Base-by-base conservation (phyloP, 2,888 invertebrate species). In the Leptinotarsa juncta region DNA sequence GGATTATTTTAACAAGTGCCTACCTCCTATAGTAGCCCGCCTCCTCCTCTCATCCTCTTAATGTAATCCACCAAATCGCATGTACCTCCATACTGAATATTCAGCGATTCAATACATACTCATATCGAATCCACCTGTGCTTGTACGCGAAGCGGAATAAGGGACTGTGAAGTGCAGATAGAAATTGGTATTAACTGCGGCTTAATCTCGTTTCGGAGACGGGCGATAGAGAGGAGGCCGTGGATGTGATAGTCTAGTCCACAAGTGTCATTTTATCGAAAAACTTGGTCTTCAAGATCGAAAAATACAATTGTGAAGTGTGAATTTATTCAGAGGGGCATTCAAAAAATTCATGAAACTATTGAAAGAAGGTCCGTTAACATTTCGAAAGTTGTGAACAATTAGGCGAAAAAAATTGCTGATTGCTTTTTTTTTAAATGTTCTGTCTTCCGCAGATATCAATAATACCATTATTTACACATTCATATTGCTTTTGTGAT, bases 181-280 rank as follows among this genome's bases (percentile, higher is more conserved):
- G 67, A 69, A 55, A 73, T 73, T 73, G 72, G 67, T 67, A 73
- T 75, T 60, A 70, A 66, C 70, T 70, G 67, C 70, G 49, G 66
- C 60, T 70, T 75, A 72, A 75, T 75, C 67, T 72, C 42, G 50
- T 72, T 70, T 53, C 4, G n/a, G 68, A 55, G 55, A 68, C 42
- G 55, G n/a, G 32, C 4, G 68, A 68, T 53, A 68, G 51, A 15
- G 3, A n/a, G 62, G 62, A 16, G 62, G 42, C 62, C 42, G 62
- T 42, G 26, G 32, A 62, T 32, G 62, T 14, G 15, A 32, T 42
- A 42, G 42, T 42, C 42, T 42, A 10, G 42, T 42, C 10, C 42
- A 42, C 42, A 7, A 42, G 42, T 42, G 42, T 3, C 2, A 32
- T 2, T 32, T 32, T 2, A 32, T 32, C 32, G 32, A 32, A 32